Evolutionary conservation across 2,797 vertebrate genomes (phyloP), one percentile per base, ranked within the genome.

Genomic region (Nannoperca obscura): DNA sequence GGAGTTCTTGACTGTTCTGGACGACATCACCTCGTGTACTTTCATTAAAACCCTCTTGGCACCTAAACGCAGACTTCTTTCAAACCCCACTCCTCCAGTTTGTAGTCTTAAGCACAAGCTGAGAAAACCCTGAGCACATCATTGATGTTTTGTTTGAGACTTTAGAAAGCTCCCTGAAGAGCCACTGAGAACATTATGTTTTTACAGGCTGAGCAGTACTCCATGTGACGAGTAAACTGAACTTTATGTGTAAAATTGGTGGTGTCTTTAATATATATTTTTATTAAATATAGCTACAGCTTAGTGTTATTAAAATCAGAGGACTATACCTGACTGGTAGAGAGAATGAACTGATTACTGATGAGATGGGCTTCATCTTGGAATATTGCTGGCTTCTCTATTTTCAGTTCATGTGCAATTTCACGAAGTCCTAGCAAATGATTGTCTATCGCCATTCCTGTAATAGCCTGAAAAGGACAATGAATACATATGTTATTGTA

Each of bases 391-490:
- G 97, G 97, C 74, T 91, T 95, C 63, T 98, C 96, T 55, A 95
- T 93, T 50, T 94, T 94, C 71, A 95, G 84, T 36, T 97, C 97
- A 19, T 89, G 92, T 70, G 97, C 96, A 61, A 96, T 92, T 87
- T 96, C 97, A 74, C 96, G 94, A 6, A 99, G 95, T 38, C 96
- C 98, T 10, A 99, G 91, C 62, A 99, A 91, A 53, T 99, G 98
- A 95, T 99, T 99, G 95, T 99, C 98, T 76, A 97, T 98, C 64
- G 96, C 98, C 95, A 96, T 96, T 66, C 98, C 98, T 68, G 96
- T 96, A 81, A 99, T 95, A 62, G 97, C 96, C 98, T 99, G 76
- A 42, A 61, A 76, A 75, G 32, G 22, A 80, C 14, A 78, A 61
- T 59, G 8, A 30, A 54, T 3, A 44, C 50, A 3, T 30, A 4